phyloP scores from a whole-genome alignment of 2,113 vertebrate species.

The Aspiorhynchus laticeps region DNA sequence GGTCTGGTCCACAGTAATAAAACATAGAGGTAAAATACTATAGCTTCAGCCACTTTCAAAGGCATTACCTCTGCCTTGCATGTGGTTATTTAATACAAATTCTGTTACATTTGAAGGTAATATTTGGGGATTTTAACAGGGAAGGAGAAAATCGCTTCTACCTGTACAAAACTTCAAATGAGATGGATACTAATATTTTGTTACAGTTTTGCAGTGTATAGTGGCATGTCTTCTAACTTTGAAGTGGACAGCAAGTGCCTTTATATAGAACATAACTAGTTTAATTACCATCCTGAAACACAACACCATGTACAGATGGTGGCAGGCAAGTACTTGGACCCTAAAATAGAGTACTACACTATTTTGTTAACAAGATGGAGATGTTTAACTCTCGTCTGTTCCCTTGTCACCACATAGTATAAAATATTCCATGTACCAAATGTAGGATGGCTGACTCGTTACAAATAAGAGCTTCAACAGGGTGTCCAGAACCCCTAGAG shows the following conservation, averaged over 20 bases:
- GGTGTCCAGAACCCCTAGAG: not conserved
- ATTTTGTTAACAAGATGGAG: not conserved
- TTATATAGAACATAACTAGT: not conserved
- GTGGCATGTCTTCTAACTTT: not conserved
- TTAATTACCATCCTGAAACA: slow-evolving; percentile 1
- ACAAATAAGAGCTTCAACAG: not conserved
- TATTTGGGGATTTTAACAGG: not conserved
- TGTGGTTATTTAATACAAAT: not conserved
- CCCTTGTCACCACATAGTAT: not conserved
- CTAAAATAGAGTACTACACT: not conserved
- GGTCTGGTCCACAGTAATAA: not conserved
- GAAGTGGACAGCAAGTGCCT: not conserved
- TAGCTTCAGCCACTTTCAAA: not conserved
- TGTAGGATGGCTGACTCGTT: not conserved
- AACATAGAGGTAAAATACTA: not conserved
- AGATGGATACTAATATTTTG: not conserved
- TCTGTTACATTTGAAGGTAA: not conserved
- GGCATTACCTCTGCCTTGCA: not conserved
- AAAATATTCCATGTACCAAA: not conserved
- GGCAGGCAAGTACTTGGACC: not conserved
- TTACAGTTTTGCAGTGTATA: not conserved
- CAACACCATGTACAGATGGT: slow-evolving; percentile 2
- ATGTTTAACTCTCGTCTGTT: not conserved
- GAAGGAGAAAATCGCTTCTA: not conserved
- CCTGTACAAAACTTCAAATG: not conserved